Conservation (phyloP, 1,140 invertebrate species). For the Eubasilissa regina region DNA sequence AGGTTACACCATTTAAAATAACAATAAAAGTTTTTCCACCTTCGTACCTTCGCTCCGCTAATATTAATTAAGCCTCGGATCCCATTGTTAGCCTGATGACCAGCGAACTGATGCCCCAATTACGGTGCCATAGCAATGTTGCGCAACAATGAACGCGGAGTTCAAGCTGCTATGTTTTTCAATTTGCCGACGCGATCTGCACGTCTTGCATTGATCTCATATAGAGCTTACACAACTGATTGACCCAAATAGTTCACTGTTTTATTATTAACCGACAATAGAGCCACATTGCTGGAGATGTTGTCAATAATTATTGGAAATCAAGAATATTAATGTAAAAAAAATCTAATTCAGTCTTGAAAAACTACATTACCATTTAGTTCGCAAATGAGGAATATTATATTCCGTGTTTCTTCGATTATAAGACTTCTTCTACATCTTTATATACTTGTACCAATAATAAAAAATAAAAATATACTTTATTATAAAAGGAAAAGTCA, state of each 20-base stretch:
- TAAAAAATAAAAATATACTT: too few relatives aligned
- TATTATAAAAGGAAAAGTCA: too few relatives aligned
- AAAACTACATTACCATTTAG: too few relatives aligned
- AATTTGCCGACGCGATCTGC: slow-evolving; percentile 37
- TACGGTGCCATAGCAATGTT: background rate
- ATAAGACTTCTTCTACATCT: too few relatives aligned
- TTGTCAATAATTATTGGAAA: too few relatives aligned
- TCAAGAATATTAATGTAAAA: too few relatives aligned
- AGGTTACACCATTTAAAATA: slow-evolving; percentile 14
- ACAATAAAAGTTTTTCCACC: slow-evolving; percentile 18
- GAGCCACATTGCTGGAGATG: background rate
- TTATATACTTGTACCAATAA: too few relatives aligned
- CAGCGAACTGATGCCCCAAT: slow-evolving; percentile 32
- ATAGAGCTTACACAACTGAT: slow-evolving; percentile 24
- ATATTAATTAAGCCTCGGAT: slow-evolving; percentile 10
- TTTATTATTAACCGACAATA: slow-evolving; percentile 8
- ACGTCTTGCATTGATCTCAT: slow-evolving; percentile 32
- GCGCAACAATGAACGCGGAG: background rate
- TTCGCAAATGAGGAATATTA: too few relatives aligned
- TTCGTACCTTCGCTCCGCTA: background rate
- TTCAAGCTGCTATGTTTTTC: slow-evolving; percentile 13
- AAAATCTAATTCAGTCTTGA: too few relatives aligned
- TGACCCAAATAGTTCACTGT: slow-evolving; percentile 29
- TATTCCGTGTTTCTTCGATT: too few relatives aligned
- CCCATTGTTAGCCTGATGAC: slow-evolving; percentile 32